Conservation (phyloP, 2,888 invertebrate species). For the Hirtodrosophila histrioides region DNA sequence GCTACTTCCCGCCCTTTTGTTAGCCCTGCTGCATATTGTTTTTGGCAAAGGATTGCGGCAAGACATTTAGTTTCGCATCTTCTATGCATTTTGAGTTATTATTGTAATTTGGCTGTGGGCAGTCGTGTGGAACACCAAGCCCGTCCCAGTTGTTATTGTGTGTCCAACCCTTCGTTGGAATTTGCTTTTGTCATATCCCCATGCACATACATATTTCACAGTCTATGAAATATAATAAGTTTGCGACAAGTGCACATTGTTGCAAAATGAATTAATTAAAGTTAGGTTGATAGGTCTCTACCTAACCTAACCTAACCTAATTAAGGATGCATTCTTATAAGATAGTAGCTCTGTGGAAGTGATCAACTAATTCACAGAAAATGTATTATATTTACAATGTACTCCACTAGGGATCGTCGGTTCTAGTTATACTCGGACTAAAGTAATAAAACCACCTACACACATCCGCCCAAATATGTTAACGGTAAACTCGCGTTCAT, state of each 20-base stretch:
- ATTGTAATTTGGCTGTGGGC: conserved; percentile 72
- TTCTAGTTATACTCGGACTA: conserved; percentile 6
- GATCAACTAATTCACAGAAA: conserved; percentile 39
- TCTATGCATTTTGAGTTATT: conserved; percentile 81
- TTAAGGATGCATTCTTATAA: background rate
- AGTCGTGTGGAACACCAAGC: conserved; percentile 67
- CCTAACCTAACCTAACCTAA: no score
- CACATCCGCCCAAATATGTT: conserved; percentile 63
- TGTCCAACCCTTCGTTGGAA: conserved; percentile 16
- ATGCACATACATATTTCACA: conserved; percentile 77
- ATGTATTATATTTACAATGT: conserved; percentile 26
- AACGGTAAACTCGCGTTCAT: conserved; percentile 76
- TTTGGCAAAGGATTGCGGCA: conserved; percentile 69
- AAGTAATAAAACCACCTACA: conserved; percentile 44
- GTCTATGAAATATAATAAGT: conserved; percentile 82
- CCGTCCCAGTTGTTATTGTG: conserved; percentile 6
- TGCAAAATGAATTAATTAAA: conserved; percentile 36
- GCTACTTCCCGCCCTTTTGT: conserved; percentile 34
- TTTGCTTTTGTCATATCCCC: conserved; percentile 46
- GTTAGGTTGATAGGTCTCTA: no score
- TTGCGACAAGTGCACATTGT: conserved; percentile 73
- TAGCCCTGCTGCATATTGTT: conserved; percentile 41
- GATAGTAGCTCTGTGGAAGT: conserved; percentile 2
- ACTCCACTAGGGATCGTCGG: conserved; percentile 5
- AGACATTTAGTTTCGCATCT: conserved; percentile 71